These are phyloP conservation scores for Tipula vernalis DNA, from an alignment of 2,888 invertebrate species.

Conservation along the genomic window DNA sequence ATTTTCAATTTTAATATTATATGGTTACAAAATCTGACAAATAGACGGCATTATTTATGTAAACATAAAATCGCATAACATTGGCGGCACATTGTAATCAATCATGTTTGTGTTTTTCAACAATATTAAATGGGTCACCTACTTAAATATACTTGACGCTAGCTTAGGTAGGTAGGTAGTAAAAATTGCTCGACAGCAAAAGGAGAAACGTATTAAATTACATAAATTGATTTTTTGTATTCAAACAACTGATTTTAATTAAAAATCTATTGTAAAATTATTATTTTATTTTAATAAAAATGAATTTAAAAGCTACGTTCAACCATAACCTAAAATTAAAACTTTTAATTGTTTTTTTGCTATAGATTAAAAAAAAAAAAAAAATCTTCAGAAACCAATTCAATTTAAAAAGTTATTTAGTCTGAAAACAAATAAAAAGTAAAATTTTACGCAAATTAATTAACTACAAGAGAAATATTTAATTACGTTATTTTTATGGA, in stretches of 20 bases:
- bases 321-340: background rate
- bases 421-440: background rate
- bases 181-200: too few species aligned
- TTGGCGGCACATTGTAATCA: background rate
- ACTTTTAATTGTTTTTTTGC: background rate
- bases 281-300: background rate
- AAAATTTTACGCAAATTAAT: background rate
- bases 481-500: background rate
- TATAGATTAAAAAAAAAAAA: background rate
- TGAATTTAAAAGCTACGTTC: background rate
- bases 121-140: background rate
- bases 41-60: background rate
- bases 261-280: background rate
- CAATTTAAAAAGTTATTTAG: background rate
- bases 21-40: background rate
- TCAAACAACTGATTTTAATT: background rate
- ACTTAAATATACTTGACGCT: too few species aligned
- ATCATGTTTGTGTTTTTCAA: background rate
- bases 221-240: too few species aligned
- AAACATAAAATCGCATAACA: background rate
- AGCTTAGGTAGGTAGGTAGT: too few species aligned
- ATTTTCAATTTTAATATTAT: background rate
- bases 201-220: too few species aligned
- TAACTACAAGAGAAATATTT: background rate
- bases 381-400: background rate